These are phyloP conservation scores for Pleuronectes platessa DNA, from an alignment of 2,113 vertebrate species.

Conservation along the genomic window DNA sequence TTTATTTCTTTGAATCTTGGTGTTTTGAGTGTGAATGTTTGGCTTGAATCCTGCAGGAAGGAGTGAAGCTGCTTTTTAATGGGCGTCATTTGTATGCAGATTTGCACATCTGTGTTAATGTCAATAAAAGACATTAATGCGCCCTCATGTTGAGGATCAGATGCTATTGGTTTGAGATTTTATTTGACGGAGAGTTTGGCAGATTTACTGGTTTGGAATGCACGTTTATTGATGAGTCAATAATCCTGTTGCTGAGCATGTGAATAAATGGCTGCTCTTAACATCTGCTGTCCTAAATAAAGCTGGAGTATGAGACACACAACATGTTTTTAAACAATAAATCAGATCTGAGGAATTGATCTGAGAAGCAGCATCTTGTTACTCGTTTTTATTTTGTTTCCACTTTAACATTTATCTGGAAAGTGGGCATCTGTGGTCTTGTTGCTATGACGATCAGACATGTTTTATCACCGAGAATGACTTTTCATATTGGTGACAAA, in stretches of 20 bases:
- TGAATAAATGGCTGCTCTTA: conserved; percentile 70
- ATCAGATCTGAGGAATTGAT: not conserved
- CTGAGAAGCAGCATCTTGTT: not conserved
- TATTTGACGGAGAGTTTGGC: conserved; percentile 75
- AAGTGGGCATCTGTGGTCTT: not conserved
- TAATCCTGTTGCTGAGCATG: conserved; percentile 56
- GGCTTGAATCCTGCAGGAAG: not conserved
- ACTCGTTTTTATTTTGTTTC: not conserved
- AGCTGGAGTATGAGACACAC: not conserved
- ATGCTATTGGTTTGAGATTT: conserved; percentile 65
- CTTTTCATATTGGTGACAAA: too few relatives aligned
- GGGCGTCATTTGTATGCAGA: conserved; percentile 49
- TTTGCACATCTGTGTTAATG: conserved; percentile 33
- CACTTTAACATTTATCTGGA: not conserved
- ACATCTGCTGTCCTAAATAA: conserved; percentile 18
- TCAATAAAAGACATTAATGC: conserved; percentile 78
- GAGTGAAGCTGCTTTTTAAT: not conserved
- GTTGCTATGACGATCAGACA: conserved; percentile 1
- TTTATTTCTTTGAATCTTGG: not conserved
- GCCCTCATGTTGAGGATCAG: conserved; percentile 56
- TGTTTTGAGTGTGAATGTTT: conserved; percentile 1
- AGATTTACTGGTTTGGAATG: conserved; percentile 73
- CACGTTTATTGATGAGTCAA: conserved; percentile 64
- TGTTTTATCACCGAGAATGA: not conserved
- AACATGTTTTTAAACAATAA: conserved; percentile 26